These are phyloP conservation scores for Papilio aristodemus DNA, from an alignment of 1,140 invertebrate genomes.

Conservation along the genomic window DNA sequence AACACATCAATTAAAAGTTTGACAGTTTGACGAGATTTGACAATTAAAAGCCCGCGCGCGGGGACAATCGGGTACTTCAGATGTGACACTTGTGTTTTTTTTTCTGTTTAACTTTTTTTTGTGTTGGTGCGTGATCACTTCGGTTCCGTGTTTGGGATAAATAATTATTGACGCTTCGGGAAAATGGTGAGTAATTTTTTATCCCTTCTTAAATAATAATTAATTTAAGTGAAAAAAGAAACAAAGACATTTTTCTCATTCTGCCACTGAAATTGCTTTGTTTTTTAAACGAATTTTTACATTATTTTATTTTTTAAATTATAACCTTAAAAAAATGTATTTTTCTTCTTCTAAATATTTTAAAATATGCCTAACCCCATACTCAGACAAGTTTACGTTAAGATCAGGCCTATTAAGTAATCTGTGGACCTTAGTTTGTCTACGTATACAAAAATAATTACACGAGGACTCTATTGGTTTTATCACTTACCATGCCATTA, in stretches of 20 bases:
- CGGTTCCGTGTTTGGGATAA: constrained; percentile 4
- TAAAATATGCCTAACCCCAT: no score
- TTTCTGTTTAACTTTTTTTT: constrained; percentile 13
- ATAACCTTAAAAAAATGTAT: no score
- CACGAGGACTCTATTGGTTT: no score
- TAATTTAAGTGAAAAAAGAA: neutral
- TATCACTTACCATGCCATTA: no score
- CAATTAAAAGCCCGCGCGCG: constrained; percentile 6
- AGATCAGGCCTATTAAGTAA: no score
- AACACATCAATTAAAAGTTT: constrained; percentile 11
- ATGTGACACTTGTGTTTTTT: neutral
- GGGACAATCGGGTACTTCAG: neutral
- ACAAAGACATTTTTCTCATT: neutral
- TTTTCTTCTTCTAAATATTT: no score
- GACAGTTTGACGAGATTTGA: constrained; percentile 7
- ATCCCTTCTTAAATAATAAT: neutral
- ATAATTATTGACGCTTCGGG: neutral
- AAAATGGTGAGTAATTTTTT: constrained; percentile 35
- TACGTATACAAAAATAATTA: no score
- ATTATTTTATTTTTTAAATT: no score
- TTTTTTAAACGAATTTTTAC: no score
- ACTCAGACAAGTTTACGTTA: no score
- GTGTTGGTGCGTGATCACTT: neutral
- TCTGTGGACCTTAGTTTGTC: no score
- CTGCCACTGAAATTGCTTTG: neutral